Base-by-base conservation (phyloP, 1,140 invertebrate genomes). In the Hesperophylax magnus region DNA sequence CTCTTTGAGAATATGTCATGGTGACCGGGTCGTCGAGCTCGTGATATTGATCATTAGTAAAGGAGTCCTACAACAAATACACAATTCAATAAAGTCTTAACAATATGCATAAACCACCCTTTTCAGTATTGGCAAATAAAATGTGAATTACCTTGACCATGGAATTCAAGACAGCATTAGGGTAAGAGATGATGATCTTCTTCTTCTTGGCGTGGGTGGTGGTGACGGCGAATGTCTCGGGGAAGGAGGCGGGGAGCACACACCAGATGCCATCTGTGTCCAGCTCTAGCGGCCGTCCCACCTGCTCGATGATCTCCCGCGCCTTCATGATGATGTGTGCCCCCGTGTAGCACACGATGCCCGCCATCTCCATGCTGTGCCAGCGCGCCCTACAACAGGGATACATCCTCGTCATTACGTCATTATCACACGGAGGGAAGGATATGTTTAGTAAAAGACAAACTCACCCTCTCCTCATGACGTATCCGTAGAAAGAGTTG, bases 301-400 rank as follows among this genome's bases (percentile, higher is more conserved):
- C 93, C 87, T 97, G 94, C 90, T 99, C 98, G 53, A 99, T 96
- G 61, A 99, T 97, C 90, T 99, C 97, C 82, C 98, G 91, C 7
- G 98, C 98, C 87, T 94, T 95, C 88, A 94, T 98, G 84, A 99
- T 99, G 80, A 99, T 99, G 85, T 97, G 95, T 0, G 98, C 98
- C n/a, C 98, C 98, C 0, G 98, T 99, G 85, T 97, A 95, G 89
- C 98, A 99, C 1, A 99, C 98, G 86, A 99, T 98, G 0, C 98
- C 98, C 15, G 97, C 98, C 98, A 99, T 99, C 90, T 99, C 98
- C 98, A 99, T 99, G 82, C 98, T 99, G 87, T 98, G 97, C 98
- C 98, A 99, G 20, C 98, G 93, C 0, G 98, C 97, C n/a, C 94
- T 95, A 84, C 2, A n/a, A n/a, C n/a, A 8, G 39, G 14, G 39